Evolutionary conservation across 2,888 invertebrate genomes (phyloP), one percentile per base, ranked within the genome.

Genomic region (Dolichopus griseipennis): DNA sequence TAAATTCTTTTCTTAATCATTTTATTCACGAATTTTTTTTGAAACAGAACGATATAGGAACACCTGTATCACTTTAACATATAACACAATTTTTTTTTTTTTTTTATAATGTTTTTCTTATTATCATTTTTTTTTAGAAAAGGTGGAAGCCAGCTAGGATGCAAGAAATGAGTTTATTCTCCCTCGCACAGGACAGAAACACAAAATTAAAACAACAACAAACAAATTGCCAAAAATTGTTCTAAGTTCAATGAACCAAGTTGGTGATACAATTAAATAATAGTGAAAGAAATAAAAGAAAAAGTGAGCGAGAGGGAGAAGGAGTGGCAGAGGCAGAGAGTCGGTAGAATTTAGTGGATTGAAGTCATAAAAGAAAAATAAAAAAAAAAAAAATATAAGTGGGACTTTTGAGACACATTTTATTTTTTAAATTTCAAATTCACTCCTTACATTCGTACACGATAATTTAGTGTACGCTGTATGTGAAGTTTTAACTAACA

Each of bases 241-340:
- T 52, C 52, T 52, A 52, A 52, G 52, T 52, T 52, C 52, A 52
- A 52, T 52, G 52, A 52, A 52, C 52, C 18, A 52, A n/a, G 15
- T 15, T 52, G 52, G 15, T 12, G 41, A 41, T 41, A 41, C 41
- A 12, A 41, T 41, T 12, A 41, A 41, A 41, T 41, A 41, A 41
- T 12, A 41, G 9, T 12, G 15, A 41, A 52, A 18, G 52, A 27
- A n/a, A 5, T 27, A 27, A 27, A 27, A 27, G 27, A 27, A 5
- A 4, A 5, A 27, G 27, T 4, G 27, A 27, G 5, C 2, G 5
- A 27, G 27, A 27, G 27, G 5, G 3, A 5, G 27, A 5, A 27
- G 5, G 27, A 27, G 27, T 27, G 5, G 27, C n/a, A n/a, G 27
- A 5, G 27, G 27, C 27, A 27, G 27, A 27, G n/a, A 27, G 27